Percentiles rank a stretch among this genome's conserved stretches.
Conservation (phyloP, 2,888 invertebrate genomes). For the Tenthredo notha region DNA sequence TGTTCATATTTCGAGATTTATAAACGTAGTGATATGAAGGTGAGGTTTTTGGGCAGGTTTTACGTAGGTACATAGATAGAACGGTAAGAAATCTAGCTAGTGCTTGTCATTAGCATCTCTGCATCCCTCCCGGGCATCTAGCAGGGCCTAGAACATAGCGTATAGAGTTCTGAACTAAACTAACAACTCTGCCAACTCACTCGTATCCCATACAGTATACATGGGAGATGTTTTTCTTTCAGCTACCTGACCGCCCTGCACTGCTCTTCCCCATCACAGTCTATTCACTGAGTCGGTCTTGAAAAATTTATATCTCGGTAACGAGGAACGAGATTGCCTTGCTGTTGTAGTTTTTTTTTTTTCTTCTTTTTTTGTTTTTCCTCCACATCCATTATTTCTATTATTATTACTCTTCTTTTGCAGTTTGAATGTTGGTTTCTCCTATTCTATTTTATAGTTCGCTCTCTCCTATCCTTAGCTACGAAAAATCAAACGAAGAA, state of each 20-base stretch:
- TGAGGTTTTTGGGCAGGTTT: background rate
- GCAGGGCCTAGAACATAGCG: conserved; percentile 22
- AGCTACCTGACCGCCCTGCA: conserved; percentile 54
- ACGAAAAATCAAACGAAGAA: background rate
- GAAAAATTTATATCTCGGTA: conserved; percentile 72
- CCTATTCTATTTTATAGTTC: background rate
- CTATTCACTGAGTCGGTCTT: conserved; percentile 67
- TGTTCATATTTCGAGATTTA: background rate
- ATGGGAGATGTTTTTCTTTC: conserved; percentile 68
- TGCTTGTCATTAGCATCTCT: conserved; percentile 29
- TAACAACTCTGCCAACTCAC: conserved; percentile 63
- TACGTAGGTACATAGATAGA: background rate
- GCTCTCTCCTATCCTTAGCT: background rate
- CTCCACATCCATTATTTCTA: background rate
- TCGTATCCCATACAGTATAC: conserved; percentile 63
- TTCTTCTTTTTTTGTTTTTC: background rate
- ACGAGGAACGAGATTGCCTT: conserved; percentile 62
- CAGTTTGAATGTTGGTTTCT: background rate
- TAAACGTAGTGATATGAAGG: background rate
- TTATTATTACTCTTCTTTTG: background rate
- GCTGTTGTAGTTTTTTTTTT: background rate
- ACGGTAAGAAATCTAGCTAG: conserved; percentile 31
- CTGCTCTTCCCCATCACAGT: background rate
- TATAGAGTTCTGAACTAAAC: conserved; percentile 61
- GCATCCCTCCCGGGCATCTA: conserved; percentile 42